A percentile compares a stretch with the other conserved stretches of the same genome.
phyloP scores from a whole-genome alignment of 2,888 invertebrate genomes.

The Apotomis capreana region DNA sequence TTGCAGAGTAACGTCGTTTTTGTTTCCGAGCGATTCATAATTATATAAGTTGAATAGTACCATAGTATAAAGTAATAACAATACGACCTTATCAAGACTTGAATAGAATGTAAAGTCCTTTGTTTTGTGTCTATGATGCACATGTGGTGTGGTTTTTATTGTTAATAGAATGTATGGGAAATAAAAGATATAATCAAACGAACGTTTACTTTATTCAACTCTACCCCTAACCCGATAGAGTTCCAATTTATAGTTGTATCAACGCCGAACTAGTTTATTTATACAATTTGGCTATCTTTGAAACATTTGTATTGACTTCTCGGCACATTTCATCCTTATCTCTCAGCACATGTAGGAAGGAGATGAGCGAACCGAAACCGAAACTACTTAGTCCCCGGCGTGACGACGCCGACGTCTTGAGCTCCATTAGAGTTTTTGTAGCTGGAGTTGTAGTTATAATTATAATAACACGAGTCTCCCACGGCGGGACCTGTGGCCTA shows the following conservation, averaged over 20 bases:
- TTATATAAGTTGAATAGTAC: background rate
- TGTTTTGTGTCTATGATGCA: conserved; percentile 12
- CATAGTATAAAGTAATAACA: background rate
- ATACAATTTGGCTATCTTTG: background rate
- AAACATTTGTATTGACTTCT: conserved; percentile 20
- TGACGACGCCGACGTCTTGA: conserved; percentile 21
- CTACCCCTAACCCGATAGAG: background rate
- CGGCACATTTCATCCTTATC: background rate
- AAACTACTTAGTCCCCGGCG: conserved; percentile 24
- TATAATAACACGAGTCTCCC: conserved; percentile 13
- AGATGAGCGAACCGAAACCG: conserved; percentile 4
- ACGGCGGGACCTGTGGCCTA: conserved; percentile 22
- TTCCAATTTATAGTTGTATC: background rate
- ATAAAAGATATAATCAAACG: background rate
- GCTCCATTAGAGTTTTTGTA: conserved; percentile 29
- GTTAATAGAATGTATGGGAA: conserved; percentile 26
- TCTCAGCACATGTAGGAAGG: background rate
- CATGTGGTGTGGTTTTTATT: conserved; percentile 23
- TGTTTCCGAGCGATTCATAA: conserved; percentile 1
- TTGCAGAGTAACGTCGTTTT: background rate
- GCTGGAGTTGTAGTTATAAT: background rate
- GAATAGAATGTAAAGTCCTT: conserved; percentile 20
- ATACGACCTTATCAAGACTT: conserved; percentile 16
- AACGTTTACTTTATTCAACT: background rate
- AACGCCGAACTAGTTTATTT: conserved; percentile 2